Base-by-base conservation (phyloP, 2,888 invertebrate species). In the Machimus atricapillus region DNA sequence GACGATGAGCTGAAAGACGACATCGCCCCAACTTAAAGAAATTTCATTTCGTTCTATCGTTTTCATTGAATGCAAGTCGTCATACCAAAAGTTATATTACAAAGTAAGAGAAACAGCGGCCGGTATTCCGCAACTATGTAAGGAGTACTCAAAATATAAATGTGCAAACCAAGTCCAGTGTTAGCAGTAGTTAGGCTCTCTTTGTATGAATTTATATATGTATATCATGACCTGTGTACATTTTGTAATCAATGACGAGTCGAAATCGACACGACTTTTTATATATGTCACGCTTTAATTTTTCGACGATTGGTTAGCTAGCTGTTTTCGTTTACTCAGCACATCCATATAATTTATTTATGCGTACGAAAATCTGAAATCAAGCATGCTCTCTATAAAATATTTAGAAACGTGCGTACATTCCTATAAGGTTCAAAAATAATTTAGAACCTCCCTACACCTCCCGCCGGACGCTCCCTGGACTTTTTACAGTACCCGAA, bases 191-290 rank as follows among this genome's bases (percentile, higher is more conserved):
- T 88, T 88, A 88, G 88, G 88, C 86, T 87, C 88, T 87, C 86
- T 87, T 88, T 87, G 87, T 88, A 88, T 87, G 87, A 86, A 88
- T 88, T 88, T 86, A 88, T 66, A 66, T 88, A 87, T 86, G 87
- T 66, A 66, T 88, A 87, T 52, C 85, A 82, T 78, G 77, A 86
- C 66, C 79, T 86, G 52, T 56, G 46, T 79, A 58, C 56, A 78
- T 86, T 78, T 86, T 86, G n/a, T 86, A 78, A 56, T 40, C 31
- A 82, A 31, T 56, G 34, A 56, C 58, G 56, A 82, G 52, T 76
- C 37, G n/a, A 76, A 76, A 76, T 40, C n/a, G n/a, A 76, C n/a
- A 34, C 19, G 27, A 76, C 40, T 12, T 76, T 76, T 34, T 76
- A 40, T 76, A 40, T 37, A 76, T 12, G 66, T 19, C 66, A 66